Percentiles rank a stretch among this genome's conserved stretches.
Conservation (phyloP, 2,888 invertebrate genomes). For the Helicoverpa assulta region DNA sequence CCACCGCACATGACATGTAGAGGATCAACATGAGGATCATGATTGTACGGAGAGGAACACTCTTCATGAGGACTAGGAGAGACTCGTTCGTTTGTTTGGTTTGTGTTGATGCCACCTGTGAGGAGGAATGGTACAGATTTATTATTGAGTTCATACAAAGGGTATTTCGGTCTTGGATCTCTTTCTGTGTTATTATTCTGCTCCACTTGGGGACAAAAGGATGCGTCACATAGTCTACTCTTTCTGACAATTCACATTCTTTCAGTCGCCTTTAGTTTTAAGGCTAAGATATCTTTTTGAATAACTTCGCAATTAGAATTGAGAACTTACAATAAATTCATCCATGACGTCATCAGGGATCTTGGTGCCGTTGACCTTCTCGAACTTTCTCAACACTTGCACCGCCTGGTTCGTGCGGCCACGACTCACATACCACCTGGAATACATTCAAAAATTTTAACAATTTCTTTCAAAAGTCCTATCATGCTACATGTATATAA, state of each 20-base stretch:
- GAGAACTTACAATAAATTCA: constrained; percentile 83
- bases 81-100: constrained; percentile 78
- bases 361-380: constrained; percentile 82
- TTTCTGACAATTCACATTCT: too few relatives aligned
- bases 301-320: not conserved
- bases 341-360: constrained; percentile 86
- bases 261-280: too few relatives aligned
- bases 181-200: too few relatives aligned
- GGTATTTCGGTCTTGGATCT: too few relatives aligned
- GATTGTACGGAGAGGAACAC: constrained; percentile 74
- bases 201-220: too few relatives aligned
- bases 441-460: constrained; percentile 8
- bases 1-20: constrained; percentile 82
- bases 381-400: constrained; percentile 80
- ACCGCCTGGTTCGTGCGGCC: constrained; percentile 84
- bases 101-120: constrained; percentile 69
- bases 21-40: constrained; percentile 77
- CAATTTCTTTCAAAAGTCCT: not conserved
- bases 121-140: not conserved
- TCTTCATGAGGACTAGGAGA: constrained; percentile 74
- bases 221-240: too few relatives aligned
- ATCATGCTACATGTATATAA: not conserved
- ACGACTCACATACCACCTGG: constrained; percentile 82
- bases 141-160: not conserved
- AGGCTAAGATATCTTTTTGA: not conserved